These are phyloP conservation scores for Scartelaos histophorus DNA, from an alignment of 2,113 vertebrate species.

Conservation along the genomic window DNA sequence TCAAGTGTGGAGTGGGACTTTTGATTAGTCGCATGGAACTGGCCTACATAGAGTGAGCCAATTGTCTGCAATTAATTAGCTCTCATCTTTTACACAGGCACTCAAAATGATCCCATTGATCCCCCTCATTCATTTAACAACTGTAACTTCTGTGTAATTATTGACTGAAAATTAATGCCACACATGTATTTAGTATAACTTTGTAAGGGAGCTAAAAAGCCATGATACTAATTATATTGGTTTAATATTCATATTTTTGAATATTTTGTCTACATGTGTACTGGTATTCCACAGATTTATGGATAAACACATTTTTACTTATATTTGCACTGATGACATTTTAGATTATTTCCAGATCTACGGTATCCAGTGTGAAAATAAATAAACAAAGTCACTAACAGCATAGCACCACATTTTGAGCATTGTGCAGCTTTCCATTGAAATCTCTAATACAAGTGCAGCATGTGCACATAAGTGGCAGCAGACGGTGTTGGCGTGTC, in stretches of 20 bases:
- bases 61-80: conserved; percentile 14
- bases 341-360: not conserved
- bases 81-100: conserved; percentile 11
- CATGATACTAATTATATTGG: not conserved
- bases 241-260: conserved; percentile 5
- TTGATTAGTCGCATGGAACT: conserved; percentile 20
- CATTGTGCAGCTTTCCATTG: not conserved
- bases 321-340: not conserved
- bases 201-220: not conserved
- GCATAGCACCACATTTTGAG: not conserved
- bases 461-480: conserved; percentile 18
- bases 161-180: conserved; percentile 12
- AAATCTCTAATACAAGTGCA: not conserved
- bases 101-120: conserved; percentile 3
- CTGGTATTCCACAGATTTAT: not conserved
- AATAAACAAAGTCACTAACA: not conserved
- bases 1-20: conserved; percentile 54
- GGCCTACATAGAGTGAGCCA: conserved; percentile 4
- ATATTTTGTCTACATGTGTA: not conserved
- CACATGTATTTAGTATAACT: not conserved
- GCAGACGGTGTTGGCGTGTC: conserved; percentile 7
- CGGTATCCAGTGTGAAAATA: not conserved
- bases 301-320: not conserved
- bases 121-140: not conserved
- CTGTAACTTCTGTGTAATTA: conserved; percentile 10